Evolutionary conservation across 92 coral and sea anemone species (phyloP).

Genomic region (Umimayanthus kanabou): DNA sequence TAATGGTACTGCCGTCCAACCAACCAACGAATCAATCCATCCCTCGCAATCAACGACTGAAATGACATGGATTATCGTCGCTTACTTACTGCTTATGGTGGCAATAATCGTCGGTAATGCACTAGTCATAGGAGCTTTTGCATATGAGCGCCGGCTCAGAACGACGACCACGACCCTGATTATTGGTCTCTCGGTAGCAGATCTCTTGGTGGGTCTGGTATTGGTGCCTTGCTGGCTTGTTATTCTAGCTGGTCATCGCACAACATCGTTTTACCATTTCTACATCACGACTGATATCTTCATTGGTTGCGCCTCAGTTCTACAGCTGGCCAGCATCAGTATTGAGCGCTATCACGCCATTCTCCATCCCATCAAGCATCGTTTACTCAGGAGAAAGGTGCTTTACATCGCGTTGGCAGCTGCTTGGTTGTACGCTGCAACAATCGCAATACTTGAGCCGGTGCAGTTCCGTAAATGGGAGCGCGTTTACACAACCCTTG

Average conservation of each 20-base stretch:
- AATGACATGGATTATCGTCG: slow-evolving; percentile 43
- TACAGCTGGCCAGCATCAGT: slow-evolving; percentile 82
- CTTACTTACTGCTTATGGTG: slow-evolving; percentile 58
- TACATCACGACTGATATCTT: slow-evolving; percentile 88
- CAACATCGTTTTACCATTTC: slow-evolving; percentile 67
- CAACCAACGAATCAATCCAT: neutral
- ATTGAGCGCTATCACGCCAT: slow-evolving; percentile 86
- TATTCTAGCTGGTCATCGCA: slow-evolving; percentile 27
- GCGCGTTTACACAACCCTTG: slow-evolving; percentile 65
- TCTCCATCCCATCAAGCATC: slow-evolving; percentile 79
- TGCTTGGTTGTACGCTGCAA: slow-evolving; percentile 74
- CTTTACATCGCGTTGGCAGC: slow-evolving; percentile 59
- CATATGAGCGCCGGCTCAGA: slow-evolving; percentile 59
- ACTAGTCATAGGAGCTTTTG: slow-evolving; percentile 77
- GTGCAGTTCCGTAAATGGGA: slow-evolving; percentile 84
- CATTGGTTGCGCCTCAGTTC: slow-evolving; percentile 86
- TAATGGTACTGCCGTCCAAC: neutral
- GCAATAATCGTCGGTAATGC: slow-evolving; percentile 74
- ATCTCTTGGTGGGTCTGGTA: slow-evolving; percentile 74
- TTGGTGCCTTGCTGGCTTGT: slow-evolving; percentile 83
- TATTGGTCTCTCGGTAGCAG: slow-evolving; percentile 81
- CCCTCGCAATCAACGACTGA: slow-evolving; percentile 21
- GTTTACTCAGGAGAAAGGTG: slow-evolving; percentile 56
- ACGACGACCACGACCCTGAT: slow-evolving; percentile 72
- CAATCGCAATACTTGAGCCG: slow-evolving; percentile 75